These are phyloP conservation scores for Phaethon lepturus DNA, from an alignment of 2,113 vertebrate species.

Conservation along the genomic window DNA sequence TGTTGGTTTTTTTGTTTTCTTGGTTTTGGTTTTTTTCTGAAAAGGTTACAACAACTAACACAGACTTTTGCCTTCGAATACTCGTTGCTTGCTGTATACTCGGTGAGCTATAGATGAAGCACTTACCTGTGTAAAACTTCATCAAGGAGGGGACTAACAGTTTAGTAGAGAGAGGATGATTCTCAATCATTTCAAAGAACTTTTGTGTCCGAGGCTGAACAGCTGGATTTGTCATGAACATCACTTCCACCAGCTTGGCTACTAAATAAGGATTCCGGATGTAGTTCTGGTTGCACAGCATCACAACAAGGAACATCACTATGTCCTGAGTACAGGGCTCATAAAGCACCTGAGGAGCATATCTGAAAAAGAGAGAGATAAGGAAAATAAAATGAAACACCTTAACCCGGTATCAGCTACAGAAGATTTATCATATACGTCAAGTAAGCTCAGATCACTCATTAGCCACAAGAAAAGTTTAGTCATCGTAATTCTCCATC, in stretches of 20 bases:
- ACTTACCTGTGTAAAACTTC: conserved; percentile 98
- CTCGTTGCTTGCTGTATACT: too few relatives aligned
- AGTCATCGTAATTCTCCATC: neutral
- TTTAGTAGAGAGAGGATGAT: conserved; percentile 92
- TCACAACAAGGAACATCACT: conserved; percentile 95
- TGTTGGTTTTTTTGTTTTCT: neutral
- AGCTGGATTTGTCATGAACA: conserved; percentile 97
- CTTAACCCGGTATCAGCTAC: neutral
- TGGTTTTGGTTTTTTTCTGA: neutral
- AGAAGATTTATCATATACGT: neutral
- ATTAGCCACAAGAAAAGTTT: neutral
- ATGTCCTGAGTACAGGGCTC: conserved; percentile 98
- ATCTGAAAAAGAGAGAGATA: conserved; percentile 74
- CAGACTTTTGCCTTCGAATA: neutral
- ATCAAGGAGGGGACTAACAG: conserved; percentile 96
- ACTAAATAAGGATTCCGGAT: conserved; percentile 98
- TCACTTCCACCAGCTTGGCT: conserved; percentile 97
- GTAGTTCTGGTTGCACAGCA: conserved; percentile 99
- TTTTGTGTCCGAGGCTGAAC: conserved; percentile 96
- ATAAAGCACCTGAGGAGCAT: conserved; percentile 97
- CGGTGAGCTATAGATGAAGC: neutral
- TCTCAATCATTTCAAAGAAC: conserved; percentile 99
- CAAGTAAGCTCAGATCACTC: neutral
- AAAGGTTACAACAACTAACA: neutral
- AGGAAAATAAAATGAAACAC: neutral